Evolutionary conservation across 2,888 invertebrate species (phyloP).

Genomic region (Drosophila neotestacea): DNA sequence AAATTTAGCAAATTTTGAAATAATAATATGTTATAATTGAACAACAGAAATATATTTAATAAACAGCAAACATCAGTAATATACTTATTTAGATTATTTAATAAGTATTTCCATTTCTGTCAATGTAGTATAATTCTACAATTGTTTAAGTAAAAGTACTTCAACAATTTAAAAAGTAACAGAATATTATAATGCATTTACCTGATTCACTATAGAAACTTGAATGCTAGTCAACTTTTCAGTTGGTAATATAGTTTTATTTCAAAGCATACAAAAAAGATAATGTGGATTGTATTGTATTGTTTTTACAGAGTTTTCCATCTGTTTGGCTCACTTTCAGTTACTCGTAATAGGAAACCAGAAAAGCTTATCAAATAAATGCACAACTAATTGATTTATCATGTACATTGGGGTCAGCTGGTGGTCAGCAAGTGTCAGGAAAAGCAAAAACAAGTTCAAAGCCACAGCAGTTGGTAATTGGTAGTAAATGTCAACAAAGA

Average conservation of each 20-base stretch:
- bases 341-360: not conserved
- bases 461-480: conserved; percentile 26
- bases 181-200: not conserved
- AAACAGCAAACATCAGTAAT: too few species aligned
- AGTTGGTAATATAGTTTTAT: not conserved
- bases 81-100: not conserved
- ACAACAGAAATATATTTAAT: too few species aligned
- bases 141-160: not conserved
- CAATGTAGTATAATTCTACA: not conserved
- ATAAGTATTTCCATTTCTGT: not conserved
- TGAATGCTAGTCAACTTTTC: not conserved
- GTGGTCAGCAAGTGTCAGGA: conserved; percentile 17
- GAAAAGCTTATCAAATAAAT: conserved; percentile 39
- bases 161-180: not conserved
- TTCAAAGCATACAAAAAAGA: not conserved
- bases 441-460: conserved; percentile 41
- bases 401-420: conserved; percentile 23
- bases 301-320: not conserved
- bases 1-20: not conserved
- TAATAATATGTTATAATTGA: not conserved
- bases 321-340: not conserved
- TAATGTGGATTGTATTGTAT: too few species aligned
- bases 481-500: conserved; percentile 17
- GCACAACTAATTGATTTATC: conserved; percentile 68
- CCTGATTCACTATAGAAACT: not conserved